Conservation (phyloP, 2,797 vertebrate species). For the Botia almorhae region DNA sequence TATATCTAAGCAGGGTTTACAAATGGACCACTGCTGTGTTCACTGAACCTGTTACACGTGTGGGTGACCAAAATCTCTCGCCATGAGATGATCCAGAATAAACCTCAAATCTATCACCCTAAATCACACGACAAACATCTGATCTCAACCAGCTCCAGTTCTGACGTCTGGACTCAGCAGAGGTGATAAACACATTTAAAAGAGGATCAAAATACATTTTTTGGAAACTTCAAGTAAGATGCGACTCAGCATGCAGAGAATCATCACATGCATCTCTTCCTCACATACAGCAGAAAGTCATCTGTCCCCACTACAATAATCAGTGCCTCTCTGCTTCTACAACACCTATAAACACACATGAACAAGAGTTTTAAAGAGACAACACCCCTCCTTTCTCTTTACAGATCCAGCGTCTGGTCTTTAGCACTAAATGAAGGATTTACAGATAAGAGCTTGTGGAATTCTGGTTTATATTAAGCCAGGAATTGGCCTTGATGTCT, state of each 20-base stretch:
- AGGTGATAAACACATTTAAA: no score
- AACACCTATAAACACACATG: no score
- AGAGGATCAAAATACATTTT: no score
- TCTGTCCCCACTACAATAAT: not conserved
- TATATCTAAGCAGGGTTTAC: not conserved
- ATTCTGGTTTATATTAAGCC: no score
- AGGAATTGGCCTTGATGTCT: no score
- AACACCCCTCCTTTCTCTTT: not conserved
- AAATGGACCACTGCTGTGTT: not conserved
- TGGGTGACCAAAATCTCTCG: slow-evolving; percentile 37
- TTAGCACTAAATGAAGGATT: not conserved
- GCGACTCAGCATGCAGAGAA: not conserved
- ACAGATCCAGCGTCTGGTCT: slow-evolving; percentile 10
- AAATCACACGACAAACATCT: slow-evolving; percentile 39
- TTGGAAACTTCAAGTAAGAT: no score
- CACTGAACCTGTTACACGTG: slow-evolving; percentile 44
- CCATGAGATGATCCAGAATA: slow-evolving; percentile 29
- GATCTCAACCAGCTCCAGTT: slow-evolving; percentile 2
- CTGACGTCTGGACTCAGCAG: not conserved
- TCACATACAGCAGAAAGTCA: slow-evolving; percentile 15
- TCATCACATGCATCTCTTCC: slow-evolving; percentile 22
- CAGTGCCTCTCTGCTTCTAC: not conserved
- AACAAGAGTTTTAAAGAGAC: not conserved
- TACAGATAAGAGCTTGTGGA: no score
- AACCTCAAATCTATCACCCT: slow-evolving; percentile 45